Base-by-base conservation (phyloP, 2,113 vertebrate species). In the Microcebus murinus region DNA sequence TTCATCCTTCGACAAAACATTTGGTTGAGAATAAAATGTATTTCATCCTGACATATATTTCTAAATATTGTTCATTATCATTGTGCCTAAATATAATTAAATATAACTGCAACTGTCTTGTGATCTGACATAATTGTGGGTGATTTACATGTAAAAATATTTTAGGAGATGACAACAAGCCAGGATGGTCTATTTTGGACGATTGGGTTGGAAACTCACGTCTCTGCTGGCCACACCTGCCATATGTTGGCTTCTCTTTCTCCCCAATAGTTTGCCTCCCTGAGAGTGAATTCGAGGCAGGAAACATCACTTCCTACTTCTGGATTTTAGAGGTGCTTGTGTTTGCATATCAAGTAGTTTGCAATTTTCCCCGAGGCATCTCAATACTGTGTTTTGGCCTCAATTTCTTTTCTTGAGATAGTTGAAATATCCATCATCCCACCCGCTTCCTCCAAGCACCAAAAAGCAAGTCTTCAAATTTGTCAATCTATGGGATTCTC, bases 191-290 rank as follows among this genome's bases (percentile, higher is more conserved):
- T 97, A 92, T 97, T 97, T 97, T 97, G 96, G 90, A 95, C 4
- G 27, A 70, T 36, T 2, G 52, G 76, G 63, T 57, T 97, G 92
- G 97, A 39, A 12, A 5, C 57, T 89, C 27, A 25, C 11, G 1
- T 90, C 94, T 90, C 86, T 80, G 76, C 89, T 96, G 98, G 95
- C 96, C 96, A 96, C 95, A 97, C 76, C 93, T 98, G 97, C 95
- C 91, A 89, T 95, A 77, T 93, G 93, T 59, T 90, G 83, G 63
- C 52, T 93, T 77, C 36, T 90, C 36, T 93, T 87, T 86, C 39
- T 82, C 15, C 87, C 87, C 93, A 94, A 96, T 86, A 94, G 77
- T 87, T 97, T 97, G 92, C 25, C 27, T 96, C 91, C 71, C 34
- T 80, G 59, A 79, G 76, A 95, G 59, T 96, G 83, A 91, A 87